A percentile compares a stretch with the other conserved stretches of the same genome.
Conservation (phyloP, 2,113 vertebrate genomes). For the Aegithalos caudatus region DNA sequence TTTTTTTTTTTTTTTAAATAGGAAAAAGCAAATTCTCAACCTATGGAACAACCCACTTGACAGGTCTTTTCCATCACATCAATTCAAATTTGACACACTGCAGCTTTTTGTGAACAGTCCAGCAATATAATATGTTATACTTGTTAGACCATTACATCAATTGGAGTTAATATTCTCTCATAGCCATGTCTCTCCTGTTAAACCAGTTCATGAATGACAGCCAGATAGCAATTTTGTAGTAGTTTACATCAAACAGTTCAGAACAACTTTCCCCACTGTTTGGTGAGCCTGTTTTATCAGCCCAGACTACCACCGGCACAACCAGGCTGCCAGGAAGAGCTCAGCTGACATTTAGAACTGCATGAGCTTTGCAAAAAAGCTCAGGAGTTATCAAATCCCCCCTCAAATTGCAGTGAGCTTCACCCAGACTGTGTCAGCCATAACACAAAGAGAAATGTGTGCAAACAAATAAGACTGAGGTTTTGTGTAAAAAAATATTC, state of each 20-base stretch:
- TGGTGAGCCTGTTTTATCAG: neutral
- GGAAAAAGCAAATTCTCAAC: neutral
- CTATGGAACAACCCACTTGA: neutral
- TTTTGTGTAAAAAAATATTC: neutral
- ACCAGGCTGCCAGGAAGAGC: neutral
- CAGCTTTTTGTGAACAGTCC: neutral
- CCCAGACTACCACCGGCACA: neutral
- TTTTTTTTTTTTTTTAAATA: neutral
- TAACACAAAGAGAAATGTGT: neutral
- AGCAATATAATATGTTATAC: neutral
- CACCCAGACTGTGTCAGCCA: neutral
- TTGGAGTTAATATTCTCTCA: neutral
- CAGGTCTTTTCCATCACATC: constrained; percentile 13
- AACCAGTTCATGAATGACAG: neutral
- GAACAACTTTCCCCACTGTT: neutral
- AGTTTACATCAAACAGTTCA: neutral
- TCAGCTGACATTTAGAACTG: neutral
- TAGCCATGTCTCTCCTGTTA: neutral
- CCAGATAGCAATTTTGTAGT: neutral
- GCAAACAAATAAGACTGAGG: neutral
- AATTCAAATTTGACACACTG: neutral
- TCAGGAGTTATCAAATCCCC: neutral
- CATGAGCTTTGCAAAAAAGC: neutral
- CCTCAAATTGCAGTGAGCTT: neutral
- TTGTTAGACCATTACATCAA: constrained; percentile 9